Percentiles rank a stretch among this genome's conserved stretches.
These are phyloP conservation scores for Dynastes hyllus DNA, from an alignment of 2,888 invertebrate genomes.

Conservation along the genomic window DNA sequence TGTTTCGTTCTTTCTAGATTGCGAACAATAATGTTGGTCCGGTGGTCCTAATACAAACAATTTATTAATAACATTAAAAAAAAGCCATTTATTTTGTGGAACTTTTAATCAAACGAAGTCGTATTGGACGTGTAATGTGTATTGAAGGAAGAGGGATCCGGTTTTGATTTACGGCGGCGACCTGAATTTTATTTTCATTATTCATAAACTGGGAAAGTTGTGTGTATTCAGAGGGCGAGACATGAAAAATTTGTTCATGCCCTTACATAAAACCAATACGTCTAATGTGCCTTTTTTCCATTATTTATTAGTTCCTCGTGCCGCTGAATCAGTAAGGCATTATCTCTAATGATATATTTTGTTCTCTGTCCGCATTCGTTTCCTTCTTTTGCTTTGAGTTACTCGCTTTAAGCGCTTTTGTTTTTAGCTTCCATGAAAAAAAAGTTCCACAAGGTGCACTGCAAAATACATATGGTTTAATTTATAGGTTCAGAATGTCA, in stretches of 20 bases:
- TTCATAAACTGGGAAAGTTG: constrained; percentile 63
- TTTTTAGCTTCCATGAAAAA: constrained; percentile 12
- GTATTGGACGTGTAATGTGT: constrained; percentile 19
- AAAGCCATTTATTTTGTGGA: background rate
- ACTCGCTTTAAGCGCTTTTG: constrained; percentile 23
- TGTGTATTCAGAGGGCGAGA: constrained; percentile 65
- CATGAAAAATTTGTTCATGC: constrained; percentile 68
- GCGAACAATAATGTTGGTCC: no score
- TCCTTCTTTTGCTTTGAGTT: background rate
- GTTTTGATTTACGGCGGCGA: constrained; percentile 61
- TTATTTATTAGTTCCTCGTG: constrained; percentile 47
- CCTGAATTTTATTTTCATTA: constrained; percentile 65
- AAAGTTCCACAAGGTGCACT: background rate
- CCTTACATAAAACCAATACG: constrained; percentile 68
- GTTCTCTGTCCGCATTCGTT: constrained; percentile 30
- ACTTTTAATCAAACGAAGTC: constrained; percentile 23
- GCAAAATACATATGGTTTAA: no score
- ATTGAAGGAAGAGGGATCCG: constrained; percentile 39
- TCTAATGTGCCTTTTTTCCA: constrained; percentile 61
- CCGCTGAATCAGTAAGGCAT: constrained; percentile 46
- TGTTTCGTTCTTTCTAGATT: no score
- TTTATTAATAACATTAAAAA: background rate
- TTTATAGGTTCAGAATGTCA: no score
- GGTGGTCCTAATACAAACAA: no score
- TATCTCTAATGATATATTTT: constrained; percentile 47